Evolutionary conservation across 2,888 invertebrate species (phyloP).

Genomic region (Tryphoninae sp.): DNA sequence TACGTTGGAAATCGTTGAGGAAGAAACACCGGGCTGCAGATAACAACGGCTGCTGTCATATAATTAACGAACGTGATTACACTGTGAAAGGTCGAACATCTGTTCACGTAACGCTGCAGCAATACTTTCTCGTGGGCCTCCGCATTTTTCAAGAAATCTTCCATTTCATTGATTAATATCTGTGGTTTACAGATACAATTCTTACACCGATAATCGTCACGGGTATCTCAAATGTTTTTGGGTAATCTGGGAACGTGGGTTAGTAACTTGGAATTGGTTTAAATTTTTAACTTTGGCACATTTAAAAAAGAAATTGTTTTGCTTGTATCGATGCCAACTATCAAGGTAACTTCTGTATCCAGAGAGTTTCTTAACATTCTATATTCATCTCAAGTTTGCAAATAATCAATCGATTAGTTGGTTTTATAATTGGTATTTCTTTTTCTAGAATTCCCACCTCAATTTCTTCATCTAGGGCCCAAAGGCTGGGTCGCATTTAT

Average conservation of each 20-base stretch:
- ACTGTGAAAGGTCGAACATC: conserved; percentile 55
- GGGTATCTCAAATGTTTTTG: not conserved
- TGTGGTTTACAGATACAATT: conserved; percentile 33
- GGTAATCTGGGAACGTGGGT: not conserved
- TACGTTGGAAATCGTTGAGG: conserved; percentile 57
- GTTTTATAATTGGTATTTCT: not conserved
- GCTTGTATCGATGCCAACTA: too few relatives aligned
- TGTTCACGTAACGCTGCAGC: conserved; percentile 64
- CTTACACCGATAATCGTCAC: not conserved
- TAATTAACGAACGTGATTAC: conserved; percentile 57
- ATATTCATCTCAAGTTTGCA: too few relatives aligned
- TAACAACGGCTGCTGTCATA: conserved; percentile 56
- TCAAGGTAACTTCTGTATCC: not conserved
- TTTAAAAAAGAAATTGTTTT: too few relatives aligned
- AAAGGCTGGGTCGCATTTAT: not conserved
- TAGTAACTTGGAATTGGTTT: too few relatives aligned
- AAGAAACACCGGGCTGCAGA: conserved; percentile 63
- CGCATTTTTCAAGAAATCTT: conserved; percentile 62
- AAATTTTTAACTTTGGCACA: too few relatives aligned
- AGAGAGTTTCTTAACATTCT: not conserved
- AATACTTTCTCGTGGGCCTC: conserved; percentile 43
- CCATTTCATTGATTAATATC: conserved; percentile 64
- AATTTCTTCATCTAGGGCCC: not conserved
- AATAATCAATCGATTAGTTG: not conserved
- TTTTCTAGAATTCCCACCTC: not conserved